Evolutionary conservation across 2,113 vertebrate species (phyloP), one percentile per base, ranked within the genome.

Genomic region (Nematolebias whitei): DNA sequence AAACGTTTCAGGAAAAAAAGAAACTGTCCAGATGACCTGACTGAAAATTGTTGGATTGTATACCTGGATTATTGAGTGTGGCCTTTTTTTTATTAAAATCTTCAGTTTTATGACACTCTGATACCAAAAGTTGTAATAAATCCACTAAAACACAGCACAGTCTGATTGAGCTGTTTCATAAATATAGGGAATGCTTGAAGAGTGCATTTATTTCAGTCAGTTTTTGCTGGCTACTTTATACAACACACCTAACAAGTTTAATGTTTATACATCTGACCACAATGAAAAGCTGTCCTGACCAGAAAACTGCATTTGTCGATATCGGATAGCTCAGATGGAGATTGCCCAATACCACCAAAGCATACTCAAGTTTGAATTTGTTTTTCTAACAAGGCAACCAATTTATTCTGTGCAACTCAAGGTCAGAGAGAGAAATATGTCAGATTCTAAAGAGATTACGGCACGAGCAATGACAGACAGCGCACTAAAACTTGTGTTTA

Each of bases 141-240:
- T 49, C 60, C 50, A 56, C 16, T 53, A 51, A 75, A 74, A 64
- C 44, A 32, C 54, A 77, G 62, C 62, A 70, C 41, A 50, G 23
- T 57, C 26, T 72, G 61, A 81, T 73, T 63, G 72, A 24, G 47
- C 47, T n/a, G n/a, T n/a, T n/a, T n/a, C n/a, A n/a, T n/a, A n/a
- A n/a, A n/a, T n/a, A n/a, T n/a, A n/a, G n/a, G 68, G 55, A 54
- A 60, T 45, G 41, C 39, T 54, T 63, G 16, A 55, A 63, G 69
- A 67, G 39, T 75, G 44, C 68, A 72, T 83, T 72, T 56, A 48
- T 88, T 77, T 79, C 39, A 61, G 65, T 80, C 74, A 75, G 49
- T 60, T 55, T 61, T 22, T 56, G 60, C 60, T 41, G 63, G 47
- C 64, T 64, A 60, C 47, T 69, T 86, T 76, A 65, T 64, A 80